These are phyloP conservation scores for Nasonovia ribisnigri DNA, from an alignment of 2,888 invertebrate species.

Conservation along the genomic window DNA sequence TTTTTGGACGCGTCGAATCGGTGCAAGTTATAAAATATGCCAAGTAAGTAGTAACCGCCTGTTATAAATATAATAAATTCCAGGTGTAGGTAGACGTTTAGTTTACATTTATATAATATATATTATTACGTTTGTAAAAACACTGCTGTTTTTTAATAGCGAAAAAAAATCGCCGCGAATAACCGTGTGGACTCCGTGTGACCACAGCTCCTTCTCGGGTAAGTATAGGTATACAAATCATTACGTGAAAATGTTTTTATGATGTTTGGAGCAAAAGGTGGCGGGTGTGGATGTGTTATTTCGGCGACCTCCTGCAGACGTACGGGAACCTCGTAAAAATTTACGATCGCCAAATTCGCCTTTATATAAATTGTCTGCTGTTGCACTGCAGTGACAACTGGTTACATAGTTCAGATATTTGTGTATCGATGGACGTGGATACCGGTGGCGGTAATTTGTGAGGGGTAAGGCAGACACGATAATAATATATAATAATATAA, in stretches of 20 bases:
- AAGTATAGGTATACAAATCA: background rate
- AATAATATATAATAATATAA: background rate
- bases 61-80: background rate
- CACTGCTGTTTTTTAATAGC: background rate
- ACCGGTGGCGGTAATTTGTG: background rate
- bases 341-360: background rate
- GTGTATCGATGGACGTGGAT: background rate
- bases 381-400: background rate
- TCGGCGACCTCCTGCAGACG: background rate
- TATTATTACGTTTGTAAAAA: background rate
- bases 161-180: background rate
- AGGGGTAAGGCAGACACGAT: background rate
- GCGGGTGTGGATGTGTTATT: background rate
- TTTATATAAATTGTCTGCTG: background rate
- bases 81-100: background rate
- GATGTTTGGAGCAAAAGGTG: background rate
- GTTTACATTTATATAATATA: background rate
- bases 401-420: background rate
- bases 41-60: background rate
- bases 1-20: background rate
- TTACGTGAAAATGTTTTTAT: background rate
- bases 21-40: background rate
- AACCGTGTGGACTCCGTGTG: background rate
- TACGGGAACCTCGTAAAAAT: background rate
- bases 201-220: background rate